A percentile compares a stretch with the other conserved stretches of the same genome.
Evolutionary conservation across 2,797 vertebrate species (phyloP).

Genomic region (Lepus townsendii): DNA sequence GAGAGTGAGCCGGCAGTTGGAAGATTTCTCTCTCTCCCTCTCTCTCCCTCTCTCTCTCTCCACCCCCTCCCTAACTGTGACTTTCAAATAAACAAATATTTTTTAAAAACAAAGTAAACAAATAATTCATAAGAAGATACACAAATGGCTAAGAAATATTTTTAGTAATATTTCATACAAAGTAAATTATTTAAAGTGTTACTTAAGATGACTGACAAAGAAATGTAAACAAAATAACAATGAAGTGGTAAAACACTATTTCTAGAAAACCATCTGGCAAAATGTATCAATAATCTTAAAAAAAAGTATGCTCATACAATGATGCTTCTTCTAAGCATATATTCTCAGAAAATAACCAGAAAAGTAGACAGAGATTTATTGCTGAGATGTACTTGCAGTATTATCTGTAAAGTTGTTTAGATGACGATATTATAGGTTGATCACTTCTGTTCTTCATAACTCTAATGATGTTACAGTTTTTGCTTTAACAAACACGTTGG

Average conservation of each 20-base stretch:
- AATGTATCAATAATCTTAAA: neutral
- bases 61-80: too few relatives aligned
- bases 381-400: neutral
- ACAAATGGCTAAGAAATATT: constrained; percentile 25
- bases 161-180: too few relatives aligned
- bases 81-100: too few relatives aligned
- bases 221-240: constrained; percentile 74
- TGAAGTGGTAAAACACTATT: constrained; percentile 19
- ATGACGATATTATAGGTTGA: neutral
- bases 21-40: too few relatives aligned
- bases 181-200: neutral
- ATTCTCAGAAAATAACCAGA: constrained; percentile 42
- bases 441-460: constrained; percentile 41
- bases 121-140: neutral
- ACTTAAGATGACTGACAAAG: constrained; percentile 44
- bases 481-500: constrained; percentile 12
- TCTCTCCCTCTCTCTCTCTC: too few relatives aligned
- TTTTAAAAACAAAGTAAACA: neutral
- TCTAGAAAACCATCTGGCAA: constrained; percentile 38
- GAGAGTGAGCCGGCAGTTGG: too few relatives aligned
- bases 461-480: constrained; percentile 14
- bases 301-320: neutral
- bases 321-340: neutral
- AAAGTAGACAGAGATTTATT: constrained; percentile 58
- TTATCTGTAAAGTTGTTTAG: constrained; percentile 13